These are phyloP conservation scores for Troides helena DNA, from an alignment of 2,888 invertebrate species.

Conservation along the genomic window DNA sequence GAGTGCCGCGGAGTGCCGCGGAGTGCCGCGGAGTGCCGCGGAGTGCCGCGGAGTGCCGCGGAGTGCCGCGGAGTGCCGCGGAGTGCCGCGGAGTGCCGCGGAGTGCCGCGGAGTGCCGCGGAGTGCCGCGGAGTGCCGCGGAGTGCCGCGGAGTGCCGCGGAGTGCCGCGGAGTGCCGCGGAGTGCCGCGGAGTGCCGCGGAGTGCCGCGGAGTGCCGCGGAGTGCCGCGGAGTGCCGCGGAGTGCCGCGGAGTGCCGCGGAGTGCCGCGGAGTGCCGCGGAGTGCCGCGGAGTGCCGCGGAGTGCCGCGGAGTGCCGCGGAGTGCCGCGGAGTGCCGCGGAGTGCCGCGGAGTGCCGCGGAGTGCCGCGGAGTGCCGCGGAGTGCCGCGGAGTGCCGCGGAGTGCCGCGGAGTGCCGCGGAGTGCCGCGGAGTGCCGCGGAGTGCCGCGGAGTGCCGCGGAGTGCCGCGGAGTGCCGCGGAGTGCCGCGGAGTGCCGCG, in stretches of 20 bases:
- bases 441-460: conserved; percentile 33
- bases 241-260: conserved; percentile 47
- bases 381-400: conserved; percentile 33
- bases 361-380: conserved; percentile 47
- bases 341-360: too few species aligned
- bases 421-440: conserved; percentile 47
- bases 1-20: conserved; percentile 47
- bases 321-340: conserved; percentile 33
- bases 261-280: conserved; percentile 33
- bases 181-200: conserved; percentile 47
- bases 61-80: conserved; percentile 47
- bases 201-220: conserved; percentile 33
- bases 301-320: conserved; percentile 47
- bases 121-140: conserved; percentile 47
- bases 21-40: conserved; percentile 33
- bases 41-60: too few species aligned
- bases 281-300: too few species aligned
- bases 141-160: conserved; percentile 33
- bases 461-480: too few species aligned
- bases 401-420: too few species aligned
- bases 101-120: too few species aligned
- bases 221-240: too few species aligned
- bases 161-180: too few species aligned
- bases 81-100: conserved; percentile 33
- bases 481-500: conserved; percentile 47